phyloP scores from a whole-genome alignment of 2,113 vertebrate genomes.

The Xenopus borealis region DNA sequence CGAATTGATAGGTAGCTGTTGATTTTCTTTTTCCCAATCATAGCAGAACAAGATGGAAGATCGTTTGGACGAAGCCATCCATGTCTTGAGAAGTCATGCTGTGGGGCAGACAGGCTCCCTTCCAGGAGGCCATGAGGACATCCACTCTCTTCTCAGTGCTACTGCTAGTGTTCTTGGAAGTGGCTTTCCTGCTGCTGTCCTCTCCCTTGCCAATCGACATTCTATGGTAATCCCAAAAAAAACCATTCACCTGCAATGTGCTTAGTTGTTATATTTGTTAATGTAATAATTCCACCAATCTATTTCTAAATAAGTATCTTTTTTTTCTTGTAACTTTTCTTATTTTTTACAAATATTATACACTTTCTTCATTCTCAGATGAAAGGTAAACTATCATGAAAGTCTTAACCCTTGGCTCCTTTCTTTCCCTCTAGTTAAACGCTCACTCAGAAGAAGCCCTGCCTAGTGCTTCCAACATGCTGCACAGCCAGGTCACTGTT shows the following conservation, averaged over 20 bases:
- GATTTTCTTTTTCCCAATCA: too few species aligned
- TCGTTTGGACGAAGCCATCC: slow-evolving; percentile 94
- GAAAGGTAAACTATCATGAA: too few species aligned
- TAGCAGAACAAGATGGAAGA: slow-evolving; percentile 97
- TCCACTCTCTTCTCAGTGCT: slow-evolving; percentile 75
- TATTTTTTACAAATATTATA: too few species aligned
- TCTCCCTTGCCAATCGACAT: slow-evolving; percentile 82
- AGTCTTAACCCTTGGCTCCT: too few species aligned
- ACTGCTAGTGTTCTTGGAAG: slow-evolving; percentile 73
- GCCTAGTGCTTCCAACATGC: slow-evolving; percentile 72
- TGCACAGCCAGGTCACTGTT: slow-evolving; percentile 81
- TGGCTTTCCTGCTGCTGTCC: slow-evolving; percentile 73
- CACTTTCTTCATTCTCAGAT: too few species aligned
- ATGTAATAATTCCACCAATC: too few species aligned
- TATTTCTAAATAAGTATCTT: too few species aligned
- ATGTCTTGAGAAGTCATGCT: slow-evolving; percentile 90
- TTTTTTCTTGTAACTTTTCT: too few species aligned
- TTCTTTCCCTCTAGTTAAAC: slow-evolving; percentile 66
- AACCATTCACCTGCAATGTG: too few species aligned
- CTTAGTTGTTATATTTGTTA: too few species aligned
- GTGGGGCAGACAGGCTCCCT: slow-evolving; percentile 78
- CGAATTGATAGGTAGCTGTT: neutral
- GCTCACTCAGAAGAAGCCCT: slow-evolving; percentile 82
- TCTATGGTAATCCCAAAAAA: slow-evolving; percentile 70
- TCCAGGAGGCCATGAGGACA: slow-evolving; percentile 69